A percentile compares a stretch with the other conserved stretches of the same genome.
Evolutionary conservation across 1,140 invertebrate species (phyloP).

Genomic region (Drosophila ironensis): DNA sequence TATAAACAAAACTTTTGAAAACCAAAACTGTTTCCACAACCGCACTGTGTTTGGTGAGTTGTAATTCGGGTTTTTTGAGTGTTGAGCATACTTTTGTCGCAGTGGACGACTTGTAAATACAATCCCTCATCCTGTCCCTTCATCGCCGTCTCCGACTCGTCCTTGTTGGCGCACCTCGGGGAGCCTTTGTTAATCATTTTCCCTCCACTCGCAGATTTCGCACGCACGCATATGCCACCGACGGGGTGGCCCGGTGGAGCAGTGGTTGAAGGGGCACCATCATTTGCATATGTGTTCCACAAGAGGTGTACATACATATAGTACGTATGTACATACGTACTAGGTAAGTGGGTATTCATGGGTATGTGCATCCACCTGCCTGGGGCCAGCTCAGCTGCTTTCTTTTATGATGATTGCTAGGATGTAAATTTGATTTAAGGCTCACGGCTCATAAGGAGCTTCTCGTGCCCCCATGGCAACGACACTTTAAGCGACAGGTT

Average conservation of each 20-base stretch:
- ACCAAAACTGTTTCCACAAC: too few relatives aligned
- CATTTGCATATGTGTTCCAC: slow-evolving; percentile 46
- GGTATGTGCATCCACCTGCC: slow-evolving; percentile 20
- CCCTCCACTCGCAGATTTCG: slow-evolving; percentile 63
- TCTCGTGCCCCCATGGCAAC: slow-evolving; percentile 3
- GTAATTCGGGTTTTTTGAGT: too few relatives aligned
- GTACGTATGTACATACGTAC: not conserved
- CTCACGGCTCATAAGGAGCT: not conserved
- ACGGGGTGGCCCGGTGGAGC: not conserved
- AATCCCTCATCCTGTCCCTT: slow-evolving; percentile 1
- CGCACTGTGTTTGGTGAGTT: too few relatives aligned
- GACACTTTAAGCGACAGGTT: slow-evolving; percentile 23
- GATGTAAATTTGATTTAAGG: slow-evolving; percentile 48
- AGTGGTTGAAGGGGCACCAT: slow-evolving; percentile 3
- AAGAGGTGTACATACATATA: too few relatives aligned
- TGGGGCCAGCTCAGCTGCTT: slow-evolving; percentile 32
- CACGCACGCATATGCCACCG: slow-evolving; percentile 57
- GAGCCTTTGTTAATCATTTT: slow-evolving; percentile 72
- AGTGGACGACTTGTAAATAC: slow-evolving; percentile 11
- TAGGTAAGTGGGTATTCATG: not conserved
- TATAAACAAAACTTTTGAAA: too few relatives aligned
- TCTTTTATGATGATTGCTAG: slow-evolving; percentile 48
- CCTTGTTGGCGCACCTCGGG: slow-evolving; percentile 43
- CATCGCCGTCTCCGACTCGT: slow-evolving; percentile 2
- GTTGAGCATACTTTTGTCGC: too few relatives aligned